Evolutionary conservation across 2,113 vertebrate species (phyloP), one percentile per base, ranked within the genome.

Genomic region (Aptenodytes forsteri): DNA sequence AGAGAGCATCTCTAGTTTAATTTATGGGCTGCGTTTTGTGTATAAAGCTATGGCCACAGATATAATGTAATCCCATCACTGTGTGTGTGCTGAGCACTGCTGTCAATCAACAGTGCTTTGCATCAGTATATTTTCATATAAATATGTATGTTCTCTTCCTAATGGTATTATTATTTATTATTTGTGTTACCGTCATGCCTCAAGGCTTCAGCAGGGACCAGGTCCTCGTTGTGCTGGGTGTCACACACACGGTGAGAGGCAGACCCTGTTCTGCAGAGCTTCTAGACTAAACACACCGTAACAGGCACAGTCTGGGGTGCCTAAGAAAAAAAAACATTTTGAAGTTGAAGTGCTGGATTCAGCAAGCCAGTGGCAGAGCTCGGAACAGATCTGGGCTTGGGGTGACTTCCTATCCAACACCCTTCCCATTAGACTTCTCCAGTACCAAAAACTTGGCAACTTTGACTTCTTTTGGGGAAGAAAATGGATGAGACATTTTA

Each of bases 91-190:
- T 75, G 80, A 95, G 73, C 49, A 56, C 56, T 49, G 65, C 83
- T 89, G 97, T 91, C 94, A 91, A 76, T 94, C 94, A 94, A 13
- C 4, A 3, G 44, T 36, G 44, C 81, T 95, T 94, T 94, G 87
- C 96, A 96, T 92, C 32, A 2, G 30, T 79, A 82, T 27, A 30
- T 91, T 87, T 96, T 83, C 77, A 25, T 82, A 96, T 97, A 87
- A 96, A 94, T 97, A 95, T 94, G 89, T 76, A 96, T 97, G 76
- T 55, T 66, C 26, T 73, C 29, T 84, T 30, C 11, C 83, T 91
- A 94, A 92, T 9, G 1, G 30, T 79, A 65, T 93, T 93, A 94
- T 88, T 93, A 93, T 89, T 96, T 96, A 89, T 89, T 92, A 93
- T 90, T 95, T 91, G 78, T 87, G 73, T 56, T 95, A 52, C 34